Percentiles rank a stretch among this genome's conserved stretches.
Conservation (phyloP, 2,797 vertebrate genomes). For the Gallinago nigripennis region DNA sequence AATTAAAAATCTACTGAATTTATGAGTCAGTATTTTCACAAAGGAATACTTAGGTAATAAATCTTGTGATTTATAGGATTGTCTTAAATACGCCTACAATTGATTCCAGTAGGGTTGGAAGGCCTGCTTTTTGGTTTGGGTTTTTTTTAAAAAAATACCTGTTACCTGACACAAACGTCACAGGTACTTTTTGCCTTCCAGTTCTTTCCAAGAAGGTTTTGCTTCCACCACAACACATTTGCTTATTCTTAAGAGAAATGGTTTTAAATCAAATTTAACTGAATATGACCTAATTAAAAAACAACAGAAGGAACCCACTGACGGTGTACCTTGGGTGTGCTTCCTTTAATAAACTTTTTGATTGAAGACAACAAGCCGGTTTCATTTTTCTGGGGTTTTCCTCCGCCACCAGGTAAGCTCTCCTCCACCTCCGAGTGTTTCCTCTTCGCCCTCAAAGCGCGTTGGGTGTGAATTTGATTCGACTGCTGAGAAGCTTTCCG, state of each 20-base stretch:
- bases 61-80: not conserved
- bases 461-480: slow-evolving; percentile 81
- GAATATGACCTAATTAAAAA: not conserved
- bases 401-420: slow-evolving; percentile 82
- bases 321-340: slow-evolving; percentile 88
- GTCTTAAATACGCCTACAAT: rapidly evolving
- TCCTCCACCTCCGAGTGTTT: slow-evolving; percentile 92
- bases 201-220: not conserved
- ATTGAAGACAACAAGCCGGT: slow-evolving; percentile 92
- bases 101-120: not conserved
- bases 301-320: not conserved
- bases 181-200: not conserved
- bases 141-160: not conserved
- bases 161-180: not conserved
- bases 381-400: slow-evolving; percentile 91
- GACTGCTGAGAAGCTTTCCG: slow-evolving; percentile 95
- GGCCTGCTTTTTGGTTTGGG: not conserved
- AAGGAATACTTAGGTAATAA: not conserved
- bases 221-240: not conserved
- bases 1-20: not conserved
- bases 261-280: rapidly evolving
- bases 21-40: not conserved
- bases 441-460: slow-evolving; percentile 89
- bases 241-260: not conserved
- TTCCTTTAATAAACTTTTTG: slow-evolving; percentile 96